Evolutionary conservation across 2,113 vertebrate species (phyloP), one percentile per base, ranked within the genome.

Genomic region (Upupa epops): DNA sequence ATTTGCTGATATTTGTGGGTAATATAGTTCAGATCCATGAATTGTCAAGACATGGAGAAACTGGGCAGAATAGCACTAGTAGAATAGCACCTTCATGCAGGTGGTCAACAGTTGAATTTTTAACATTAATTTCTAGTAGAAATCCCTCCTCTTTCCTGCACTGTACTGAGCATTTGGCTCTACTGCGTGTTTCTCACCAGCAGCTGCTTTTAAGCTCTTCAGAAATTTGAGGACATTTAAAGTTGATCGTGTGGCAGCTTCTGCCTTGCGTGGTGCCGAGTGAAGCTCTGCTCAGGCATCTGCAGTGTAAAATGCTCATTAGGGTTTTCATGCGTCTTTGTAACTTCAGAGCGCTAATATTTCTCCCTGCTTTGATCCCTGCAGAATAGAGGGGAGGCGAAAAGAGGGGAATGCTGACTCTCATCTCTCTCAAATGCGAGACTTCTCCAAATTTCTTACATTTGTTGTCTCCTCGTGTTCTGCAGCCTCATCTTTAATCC

Each of bases 401-500:
- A 65, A 65, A 15, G 40, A 42, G 40, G 40, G n/a, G 40, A 42
- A 15, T 42, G 68, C 91, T 90, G 84, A 66, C 80, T 89, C 77
- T 76, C 66, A n/a, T 46, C 71, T 87, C 22, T 12, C 69, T 70
- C 37, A 28, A 85, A 85, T 37, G 29, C 54, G 86, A 22, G 59
- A 61, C 64, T 84, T 13, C 77, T 87, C 90, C 73, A 51, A 78
- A 93, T 46, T 79, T 74, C 52, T 52, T 17, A 17, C 13, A 17
- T 36, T 89, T 91, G 87, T 88, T 87, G 82, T 64, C 86, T 85
- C 65, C 51, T 58, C 13, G 13, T 61, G 11, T 82, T 51, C 75
- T 32, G 51, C 76, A 37, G 46, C 34, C 65, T 91, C 75, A 49
- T 93, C 40, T 93, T 82, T 89, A 90, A 86, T 90, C 80, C 72